Percentiles rank a stretch among this genome's conserved stretches.
Conservation (phyloP, 2,113 vertebrate species). For the Mugil cephalus region DNA sequence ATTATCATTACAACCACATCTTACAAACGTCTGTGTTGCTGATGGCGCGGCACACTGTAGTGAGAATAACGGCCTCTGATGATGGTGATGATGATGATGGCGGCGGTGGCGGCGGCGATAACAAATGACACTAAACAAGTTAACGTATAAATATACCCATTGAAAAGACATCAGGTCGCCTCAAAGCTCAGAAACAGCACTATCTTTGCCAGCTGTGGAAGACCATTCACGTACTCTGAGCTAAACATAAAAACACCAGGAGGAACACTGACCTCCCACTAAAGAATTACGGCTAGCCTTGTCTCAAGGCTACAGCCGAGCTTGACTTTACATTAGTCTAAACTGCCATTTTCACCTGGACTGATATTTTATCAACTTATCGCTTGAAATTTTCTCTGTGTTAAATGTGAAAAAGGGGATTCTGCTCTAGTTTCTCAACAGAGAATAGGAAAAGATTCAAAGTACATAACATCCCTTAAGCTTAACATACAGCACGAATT, state of each 20-base stretch:
- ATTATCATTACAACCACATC: constrained; percentile 53
- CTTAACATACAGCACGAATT: too few relatives aligned
- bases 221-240: constrained; percentile 33
- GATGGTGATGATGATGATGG: constrained; percentile 43
- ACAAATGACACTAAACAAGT: constrained; percentile 48
- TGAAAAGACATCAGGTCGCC: constrained; percentile 41
- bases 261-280: constrained; percentile 39
- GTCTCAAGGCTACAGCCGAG: constrained; percentile 47
- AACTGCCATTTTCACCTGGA: constrained; percentile 38
- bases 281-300: constrained; percentile 45
- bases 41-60: constrained; percentile 37
- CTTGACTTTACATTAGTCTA: constrained; percentile 37
- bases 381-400: neutral
- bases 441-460: too few relatives aligned
- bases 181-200: constrained; percentile 28
- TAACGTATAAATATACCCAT: constrained; percentile 9
- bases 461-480: neutral
- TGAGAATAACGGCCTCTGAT: constrained; percentile 41
- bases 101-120: constrained; percentile 39
- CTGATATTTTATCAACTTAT: constrained; percentile 11
- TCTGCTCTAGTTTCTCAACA: too few relatives aligned
- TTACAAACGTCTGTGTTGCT: constrained; percentile 40
- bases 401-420: too few relatives aligned
- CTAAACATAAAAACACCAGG: constrained; percentile 37
- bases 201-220: constrained; percentile 21